Evolutionary conservation across 2,888 invertebrate species (phyloP).

Genomic region (Tuberolachnus salignus): DNA sequence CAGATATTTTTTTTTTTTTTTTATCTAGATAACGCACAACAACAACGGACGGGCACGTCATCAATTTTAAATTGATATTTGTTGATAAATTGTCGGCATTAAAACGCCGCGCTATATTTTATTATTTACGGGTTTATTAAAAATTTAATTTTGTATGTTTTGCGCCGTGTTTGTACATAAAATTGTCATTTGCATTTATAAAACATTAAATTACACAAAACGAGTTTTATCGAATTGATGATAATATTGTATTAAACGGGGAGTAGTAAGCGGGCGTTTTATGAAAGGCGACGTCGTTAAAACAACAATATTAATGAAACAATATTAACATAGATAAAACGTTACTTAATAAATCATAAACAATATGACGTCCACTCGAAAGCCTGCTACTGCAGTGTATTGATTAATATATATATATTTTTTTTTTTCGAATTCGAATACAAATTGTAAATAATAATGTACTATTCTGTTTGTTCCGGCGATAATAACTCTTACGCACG

Average conservation of each 20-base stretch:
- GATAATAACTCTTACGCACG: no score
- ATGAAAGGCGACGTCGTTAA: constrained; percentile 4
- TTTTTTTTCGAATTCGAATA: no score
- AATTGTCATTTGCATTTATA: constrained; percentile 32
- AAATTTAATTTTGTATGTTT: constrained; percentile 22
- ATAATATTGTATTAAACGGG: neutral
- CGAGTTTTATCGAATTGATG: constrained; percentile 23
- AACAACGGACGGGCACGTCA: no score
- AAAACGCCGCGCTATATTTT: neutral
- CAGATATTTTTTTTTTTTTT: no score
- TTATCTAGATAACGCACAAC: no score
- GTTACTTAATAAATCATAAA: constrained; percentile 17
- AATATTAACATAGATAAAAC: constrained; percentile 35
- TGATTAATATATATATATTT: constrained; percentile 26
- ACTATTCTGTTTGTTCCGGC: neutral
- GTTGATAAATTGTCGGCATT: constrained; percentile 17
- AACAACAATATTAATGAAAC: constrained; percentile 14
- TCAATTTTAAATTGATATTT: no score
- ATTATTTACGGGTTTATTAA: constrained; percentile 40
- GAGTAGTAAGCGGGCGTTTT: neutral
- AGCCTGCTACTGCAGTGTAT: neutral
- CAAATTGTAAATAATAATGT: neutral
- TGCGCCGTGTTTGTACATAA: constrained; percentile 12
- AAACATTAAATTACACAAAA: constrained; percentile 23
- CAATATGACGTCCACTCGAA: constrained; percentile 4